Evolutionary conservation across 2,888 invertebrate genomes (phyloP).

Genomic region (Machimus atricapillus): DNA sequence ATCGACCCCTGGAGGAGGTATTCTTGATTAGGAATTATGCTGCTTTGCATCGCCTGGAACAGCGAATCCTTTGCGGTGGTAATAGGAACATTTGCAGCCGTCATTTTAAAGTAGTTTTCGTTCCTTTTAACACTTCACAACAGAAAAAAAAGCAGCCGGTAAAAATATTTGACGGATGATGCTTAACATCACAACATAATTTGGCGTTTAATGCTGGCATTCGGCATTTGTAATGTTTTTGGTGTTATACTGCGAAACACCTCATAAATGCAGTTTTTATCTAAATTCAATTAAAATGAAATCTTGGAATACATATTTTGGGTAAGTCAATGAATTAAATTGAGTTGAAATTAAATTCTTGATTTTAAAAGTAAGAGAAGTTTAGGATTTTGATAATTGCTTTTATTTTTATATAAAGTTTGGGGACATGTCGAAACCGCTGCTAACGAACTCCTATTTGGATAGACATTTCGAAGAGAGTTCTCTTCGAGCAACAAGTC

Average conservation of each 20-base stretch:
- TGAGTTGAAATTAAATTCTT: too few species aligned
- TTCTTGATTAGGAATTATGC: constrained; percentile 92
- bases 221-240: background rate
- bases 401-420: too few species aligned
- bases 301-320: background rate
- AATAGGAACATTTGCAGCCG: background rate
- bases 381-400: too few species aligned
- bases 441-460: background rate
- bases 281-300: background rate
- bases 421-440: background rate
- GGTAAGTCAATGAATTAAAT: too few species aligned
- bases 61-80: constrained; percentile 70
- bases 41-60: constrained; percentile 79
- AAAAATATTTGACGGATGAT: background rate
- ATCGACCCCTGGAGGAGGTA: constrained; percentile 94
- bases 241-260: background rate
- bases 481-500: background rate
- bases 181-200: background rate
- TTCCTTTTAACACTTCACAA: background rate
- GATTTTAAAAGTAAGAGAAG: too few species aligned
- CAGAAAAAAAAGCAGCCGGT: background rate
- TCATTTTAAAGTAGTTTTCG: background rate
- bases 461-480: background rate
- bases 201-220: background rate
- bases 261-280: background rate